These are phyloP conservation scores for Tanytarsus gracilentus DNA, from an alignment of 2,888 invertebrate species.

Conservation along the genomic window DNA sequence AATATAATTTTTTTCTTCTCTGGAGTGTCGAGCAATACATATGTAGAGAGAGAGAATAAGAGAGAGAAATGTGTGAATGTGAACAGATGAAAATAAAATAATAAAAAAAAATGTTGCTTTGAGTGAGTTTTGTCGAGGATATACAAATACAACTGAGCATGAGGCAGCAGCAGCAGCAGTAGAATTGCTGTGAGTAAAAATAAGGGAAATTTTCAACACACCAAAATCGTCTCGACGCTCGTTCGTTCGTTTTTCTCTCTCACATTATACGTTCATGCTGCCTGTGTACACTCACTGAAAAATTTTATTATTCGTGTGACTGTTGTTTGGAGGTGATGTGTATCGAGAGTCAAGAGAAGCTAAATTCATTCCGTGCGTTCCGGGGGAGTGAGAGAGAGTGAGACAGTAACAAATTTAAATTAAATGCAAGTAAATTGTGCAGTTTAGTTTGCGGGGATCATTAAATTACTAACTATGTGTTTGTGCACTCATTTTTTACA, in stretches of 20 bases:
- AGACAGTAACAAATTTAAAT: conserved; percentile 21
- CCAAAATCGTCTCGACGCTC: too few relatives aligned
- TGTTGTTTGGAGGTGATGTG: conserved; percentile 28
- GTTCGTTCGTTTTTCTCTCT: too few relatives aligned
- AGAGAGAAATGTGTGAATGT: conserved; percentile 2
- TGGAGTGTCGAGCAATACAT: not conserved
- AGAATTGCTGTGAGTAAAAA: too few relatives aligned
- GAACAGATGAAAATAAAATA: conserved; percentile 25
- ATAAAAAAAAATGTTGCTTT: conserved; percentile 5
- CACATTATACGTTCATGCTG: not conserved
- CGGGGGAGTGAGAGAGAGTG: not conserved
- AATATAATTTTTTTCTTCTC: not conserved
- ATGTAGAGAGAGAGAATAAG: conserved; percentile 16
- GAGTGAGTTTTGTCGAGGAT: not conserved
- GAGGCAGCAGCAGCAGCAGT: not conserved
- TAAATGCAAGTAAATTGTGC: conserved; percentile 14
- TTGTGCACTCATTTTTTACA: too few relatives aligned
- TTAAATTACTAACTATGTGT: too few relatives aligned
- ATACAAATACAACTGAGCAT: conserved; percentile 14
- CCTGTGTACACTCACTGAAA: conserved; percentile 2
- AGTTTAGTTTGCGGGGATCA: not conserved
- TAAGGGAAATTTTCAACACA: too few relatives aligned
- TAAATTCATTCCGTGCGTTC: not conserved
- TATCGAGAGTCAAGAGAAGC: too few relatives aligned
- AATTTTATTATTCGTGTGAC: conserved; percentile 29